These are phyloP conservation scores for Hemibates koningsi DNA, from an alignment of 2,113 vertebrate genomes.

Conservation along the genomic window DNA sequence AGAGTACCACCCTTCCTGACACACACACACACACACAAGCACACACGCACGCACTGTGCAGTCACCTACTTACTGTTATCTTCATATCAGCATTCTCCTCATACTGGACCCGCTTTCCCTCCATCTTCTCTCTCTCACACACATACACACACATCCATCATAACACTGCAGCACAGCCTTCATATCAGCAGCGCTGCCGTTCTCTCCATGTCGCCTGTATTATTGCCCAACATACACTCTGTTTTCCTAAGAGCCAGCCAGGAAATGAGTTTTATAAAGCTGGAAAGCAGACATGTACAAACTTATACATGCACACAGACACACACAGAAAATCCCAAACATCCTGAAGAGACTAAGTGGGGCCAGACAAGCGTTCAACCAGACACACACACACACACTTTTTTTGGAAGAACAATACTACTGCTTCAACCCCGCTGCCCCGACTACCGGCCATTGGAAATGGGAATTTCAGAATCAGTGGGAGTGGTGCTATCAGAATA, in stretches of 20 bases:
- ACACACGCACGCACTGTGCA: neutral
- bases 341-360: slow-evolving; percentile 70
- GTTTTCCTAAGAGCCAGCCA: slow-evolving; percentile 59
- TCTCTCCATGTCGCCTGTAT: neutral
- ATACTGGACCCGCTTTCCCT: neutral
- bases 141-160: slow-evolving; percentile 14
- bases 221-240: slow-evolving; percentile 33
- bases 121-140: neutral
- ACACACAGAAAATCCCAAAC: slow-evolving; percentile 50
- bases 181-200: slow-evolving; percentile 11
- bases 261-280: slow-evolving; percentile 69
- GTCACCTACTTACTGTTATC: slow-evolving; percentile 29
- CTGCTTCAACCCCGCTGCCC: slow-evolving; percentile 38
- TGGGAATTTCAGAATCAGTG: slow-evolving; percentile 33
- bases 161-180: slow-evolving; percentile 19
- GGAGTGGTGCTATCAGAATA: slow-evolving; percentile 53
- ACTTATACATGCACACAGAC: neutral
- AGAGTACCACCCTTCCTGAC: slow-evolving; percentile 51
- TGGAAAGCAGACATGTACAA: slow-evolving; percentile 10
- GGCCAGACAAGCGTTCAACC: slow-evolving; percentile 49
- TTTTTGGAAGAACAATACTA: slow-evolving; percentile 57
- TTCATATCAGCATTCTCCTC: slow-evolving; percentile 16
- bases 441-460: slow-evolving; percentile 60
- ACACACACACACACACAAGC: neutral
- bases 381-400: slow-evolving; percentile 43